These are phyloP conservation scores for Keiferia lycopersicella DNA, from an alignment of 2,888 invertebrate genomes.

Conservation along the genomic window DNA sequence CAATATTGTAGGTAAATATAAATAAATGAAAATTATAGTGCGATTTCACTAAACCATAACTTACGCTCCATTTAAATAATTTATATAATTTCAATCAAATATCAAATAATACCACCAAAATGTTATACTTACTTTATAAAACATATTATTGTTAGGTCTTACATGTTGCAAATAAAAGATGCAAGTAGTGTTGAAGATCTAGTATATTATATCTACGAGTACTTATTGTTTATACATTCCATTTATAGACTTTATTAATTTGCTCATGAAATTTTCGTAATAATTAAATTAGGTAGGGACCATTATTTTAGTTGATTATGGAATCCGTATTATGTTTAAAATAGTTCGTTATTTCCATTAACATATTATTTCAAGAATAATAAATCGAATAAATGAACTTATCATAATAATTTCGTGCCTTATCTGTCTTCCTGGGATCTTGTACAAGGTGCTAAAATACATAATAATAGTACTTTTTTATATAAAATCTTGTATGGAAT, in stretches of 20 bases:
- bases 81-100: constrained; percentile 21
- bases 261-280: constrained; percentile 12
- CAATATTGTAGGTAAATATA: not conserved
- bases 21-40: not conserved
- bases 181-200: not conserved
- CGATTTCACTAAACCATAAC: not conserved
- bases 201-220: not conserved
- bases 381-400: constrained; percentile 12
- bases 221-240: not conserved
- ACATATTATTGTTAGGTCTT: constrained; percentile 21
- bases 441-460: constrained; percentile 24
- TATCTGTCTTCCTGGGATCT: constrained; percentile 11
- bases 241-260: constrained; percentile 7
- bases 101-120: constrained; percentile 30
- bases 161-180: not conserved
- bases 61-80: constrained; percentile 25
- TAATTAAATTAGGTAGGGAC: constrained; percentile 11
- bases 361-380: constrained; percentile 36
- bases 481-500: constrained; percentile 12
- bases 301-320: constrained; percentile 38
- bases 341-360: constrained; percentile 71
- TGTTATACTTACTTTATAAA: constrained; percentile 20
- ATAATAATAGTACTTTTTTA: constrained; percentile 11
- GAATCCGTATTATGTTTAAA: constrained; percentile 72
- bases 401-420: constrained; percentile 19